Conservation (phyloP, 2,797 vertebrate species). For the Myotis myotis region DNA sequence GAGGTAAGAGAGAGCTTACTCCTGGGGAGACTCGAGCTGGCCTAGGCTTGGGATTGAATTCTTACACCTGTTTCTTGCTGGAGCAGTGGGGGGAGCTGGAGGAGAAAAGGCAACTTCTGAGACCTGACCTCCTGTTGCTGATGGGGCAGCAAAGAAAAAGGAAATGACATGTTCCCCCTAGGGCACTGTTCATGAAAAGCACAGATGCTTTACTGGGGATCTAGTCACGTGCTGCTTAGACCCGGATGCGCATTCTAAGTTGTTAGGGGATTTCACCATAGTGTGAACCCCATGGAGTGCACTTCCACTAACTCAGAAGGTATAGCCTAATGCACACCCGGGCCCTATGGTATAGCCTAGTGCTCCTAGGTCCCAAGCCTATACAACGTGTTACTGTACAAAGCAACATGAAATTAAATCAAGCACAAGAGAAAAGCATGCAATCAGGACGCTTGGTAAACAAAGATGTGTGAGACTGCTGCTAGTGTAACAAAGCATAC, state of each 20-base stretch:
- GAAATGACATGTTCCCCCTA: not conserved
- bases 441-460: not conserved
- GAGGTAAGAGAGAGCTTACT: not conserved
- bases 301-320: not conserved
- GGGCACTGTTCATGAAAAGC: not conserved
- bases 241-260: not conserved
- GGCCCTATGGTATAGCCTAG: too few species aligned
- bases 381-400: not conserved
- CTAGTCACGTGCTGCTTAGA: not conserved
- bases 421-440: not conserved
- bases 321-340: not conserved
- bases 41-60: not conserved
- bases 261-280: not conserved
- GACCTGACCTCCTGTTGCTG: not conserved
- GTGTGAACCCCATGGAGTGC: too few species aligned
- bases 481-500: not conserved
- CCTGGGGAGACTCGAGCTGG: not conserved
- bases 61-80: not conserved
- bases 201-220: not conserved
- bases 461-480: too few species aligned
- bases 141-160: not conserved
- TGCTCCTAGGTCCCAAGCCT: not conserved
- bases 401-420: not conserved
- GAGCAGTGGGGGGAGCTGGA: not conserved
- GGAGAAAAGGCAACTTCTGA: not conserved